Evolutionary conservation across 2,113 vertebrate genomes (phyloP).

Genomic region (Tursiops truncatus): DNA sequence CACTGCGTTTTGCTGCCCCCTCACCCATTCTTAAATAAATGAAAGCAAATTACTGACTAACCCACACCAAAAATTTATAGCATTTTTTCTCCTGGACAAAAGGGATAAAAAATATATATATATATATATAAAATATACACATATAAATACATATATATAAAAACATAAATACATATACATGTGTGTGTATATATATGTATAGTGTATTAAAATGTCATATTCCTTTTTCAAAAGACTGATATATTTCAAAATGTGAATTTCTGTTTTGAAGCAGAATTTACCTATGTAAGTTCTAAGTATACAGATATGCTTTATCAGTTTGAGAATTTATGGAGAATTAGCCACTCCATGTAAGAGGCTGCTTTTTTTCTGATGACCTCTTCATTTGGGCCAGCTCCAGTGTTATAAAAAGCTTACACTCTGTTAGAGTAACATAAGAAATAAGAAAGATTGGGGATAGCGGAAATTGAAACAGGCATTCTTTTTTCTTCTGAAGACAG

Average conservation of each 20-base stretch:
- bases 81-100: background rate
- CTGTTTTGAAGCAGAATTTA: background rate
- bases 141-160: background rate
- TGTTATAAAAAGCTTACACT: background rate
- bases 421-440: constrained; percentile 11
- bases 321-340: background rate
- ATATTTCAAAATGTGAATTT: background rate
- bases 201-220: background rate
- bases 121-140: background rate
- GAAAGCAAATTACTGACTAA: background rate
- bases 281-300: background rate
- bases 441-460: background rate
- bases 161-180: background rate
- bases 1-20: background rate
- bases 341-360: background rate
- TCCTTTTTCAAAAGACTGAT: background rate
- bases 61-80: background rate
- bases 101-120: background rate
- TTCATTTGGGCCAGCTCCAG: background rate
- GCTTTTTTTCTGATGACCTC: background rate
- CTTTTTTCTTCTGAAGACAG: background rate
- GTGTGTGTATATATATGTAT: background rate
- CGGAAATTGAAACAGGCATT: background rate
- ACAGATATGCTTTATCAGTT: background rate
- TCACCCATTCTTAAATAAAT: background rate